Conservation (phyloP, 2,888 invertebrate species). For the Reticulitermes lucifugus region DNA sequence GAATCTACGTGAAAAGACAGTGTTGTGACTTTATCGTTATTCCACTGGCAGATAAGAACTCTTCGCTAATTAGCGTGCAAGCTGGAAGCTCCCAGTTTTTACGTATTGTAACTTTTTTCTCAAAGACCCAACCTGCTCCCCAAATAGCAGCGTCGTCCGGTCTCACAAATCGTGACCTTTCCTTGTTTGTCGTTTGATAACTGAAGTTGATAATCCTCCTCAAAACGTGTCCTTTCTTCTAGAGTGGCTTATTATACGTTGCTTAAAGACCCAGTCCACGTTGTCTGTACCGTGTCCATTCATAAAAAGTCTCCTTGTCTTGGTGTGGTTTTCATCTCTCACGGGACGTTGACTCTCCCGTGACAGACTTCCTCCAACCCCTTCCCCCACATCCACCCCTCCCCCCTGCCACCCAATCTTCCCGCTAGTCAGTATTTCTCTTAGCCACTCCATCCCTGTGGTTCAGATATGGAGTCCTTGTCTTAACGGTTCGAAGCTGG, state of each 20-base stretch:
- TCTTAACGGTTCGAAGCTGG: too few relatives aligned
- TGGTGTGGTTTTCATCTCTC: constrained; percentile 37
- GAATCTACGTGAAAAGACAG: too few relatives aligned
- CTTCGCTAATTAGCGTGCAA: too few relatives aligned
- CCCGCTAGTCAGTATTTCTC: neutral
- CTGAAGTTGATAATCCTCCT: neutral
- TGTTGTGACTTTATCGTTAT: too few relatives aligned
- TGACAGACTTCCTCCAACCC: neutral
- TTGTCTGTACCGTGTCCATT: constrained; percentile 3
- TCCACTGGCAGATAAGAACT: too few relatives aligned
- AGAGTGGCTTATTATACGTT: neutral
- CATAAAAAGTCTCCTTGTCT: constrained; percentile 30
- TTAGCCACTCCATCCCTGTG: neutral
- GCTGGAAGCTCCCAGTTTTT: neutral
- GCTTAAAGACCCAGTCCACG: constrained; percentile 18
- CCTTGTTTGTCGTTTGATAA: constrained; percentile 23
- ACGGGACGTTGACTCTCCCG: constrained; percentile 38
- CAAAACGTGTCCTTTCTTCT: neutral
- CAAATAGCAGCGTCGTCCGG: neutral
- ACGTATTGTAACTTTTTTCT: neutral
- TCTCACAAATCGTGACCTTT: constrained; percentile 15
- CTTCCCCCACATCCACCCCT: neutral
- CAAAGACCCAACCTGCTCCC: neutral
- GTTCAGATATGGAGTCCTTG: neutral
- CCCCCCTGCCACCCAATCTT: neutral